Base-by-base conservation (phyloP, 2,888 invertebrate genomes). In the Eilema griseolum region DNA sequence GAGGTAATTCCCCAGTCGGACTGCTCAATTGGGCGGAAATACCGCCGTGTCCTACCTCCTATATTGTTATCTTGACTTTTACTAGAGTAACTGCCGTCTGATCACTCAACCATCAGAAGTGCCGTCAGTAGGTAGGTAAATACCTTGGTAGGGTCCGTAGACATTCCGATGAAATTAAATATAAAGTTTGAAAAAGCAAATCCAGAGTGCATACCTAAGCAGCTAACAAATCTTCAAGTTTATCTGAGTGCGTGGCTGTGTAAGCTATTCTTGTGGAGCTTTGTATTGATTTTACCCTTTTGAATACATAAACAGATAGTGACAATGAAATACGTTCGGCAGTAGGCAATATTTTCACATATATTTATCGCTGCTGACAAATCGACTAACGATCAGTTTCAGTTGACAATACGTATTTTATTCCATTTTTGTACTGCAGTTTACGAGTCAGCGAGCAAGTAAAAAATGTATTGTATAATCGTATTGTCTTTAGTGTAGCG, bases 351-450 rank as follows among this genome's bases (percentile, higher is more conserved):
- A 74, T 75, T 73, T 77, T 57, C 69, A 75, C 75, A 72, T 76
- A 67, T 71, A 76, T 79, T 72, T 77, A 77, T 81, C 71, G 62
- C 65, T 28, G 56, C 59, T 77, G 71, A 79, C 68, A 82, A 79
- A 82, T 78, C 75, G 79, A 41, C 52, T 56, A 72, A 73, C 82
- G 74, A 82, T 84, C 76, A 72, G 71, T 76, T 75, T 67, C 76
- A 80, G 75, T 66, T 74, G 31, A 71, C 70, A 61, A 62, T n/a
- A 60, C 67, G 52, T 70, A 75, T 76, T 77, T 72, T 63, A 73
- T 75, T 68, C 57, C 67, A 66, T 68, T 76, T 77, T 66, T 83
- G 69, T 72, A 71, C 67, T 80, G 74, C 75, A 77, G 67, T 83
- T 77, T 77, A 79, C 73, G 70, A 75, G 67, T 66, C 70, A 67